Evolutionary conservation across 53 echinoderm and acorn worm species (phyloP).

Genomic region (Henricia sp.): DNA sequence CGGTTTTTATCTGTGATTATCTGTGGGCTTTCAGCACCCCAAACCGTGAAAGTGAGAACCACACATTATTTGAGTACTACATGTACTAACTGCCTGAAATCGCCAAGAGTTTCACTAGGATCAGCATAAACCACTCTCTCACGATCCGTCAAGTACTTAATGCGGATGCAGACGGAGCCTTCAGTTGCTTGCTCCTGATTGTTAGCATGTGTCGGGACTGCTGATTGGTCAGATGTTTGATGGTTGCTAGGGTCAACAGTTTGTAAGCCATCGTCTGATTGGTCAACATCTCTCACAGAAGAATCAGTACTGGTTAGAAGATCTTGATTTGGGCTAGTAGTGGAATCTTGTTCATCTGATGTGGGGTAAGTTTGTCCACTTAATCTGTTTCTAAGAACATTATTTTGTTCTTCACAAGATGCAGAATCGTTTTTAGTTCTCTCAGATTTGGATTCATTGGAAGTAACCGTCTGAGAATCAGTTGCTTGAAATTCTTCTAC

Average conservation of each 20-base stretch:
- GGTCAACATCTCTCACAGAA: not conserved
- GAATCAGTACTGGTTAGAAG: conserved; percentile 26
- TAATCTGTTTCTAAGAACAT: conserved; percentile 41
- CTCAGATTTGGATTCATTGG: no score
- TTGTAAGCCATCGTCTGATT: not conserved
- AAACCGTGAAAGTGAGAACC: no score
- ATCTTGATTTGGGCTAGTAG: conserved; percentile 5
- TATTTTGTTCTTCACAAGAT: not conserved
- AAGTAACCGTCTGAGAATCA: no score
- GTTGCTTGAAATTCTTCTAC: no score
- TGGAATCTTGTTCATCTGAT: not conserved
- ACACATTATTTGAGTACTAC: no score
- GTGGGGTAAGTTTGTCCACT: conserved; percentile 34
- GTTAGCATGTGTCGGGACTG: not conserved
- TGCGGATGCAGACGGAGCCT: conserved; percentile 73
- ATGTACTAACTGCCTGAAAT: conserved; percentile 88
- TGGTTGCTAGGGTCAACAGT: not conserved
- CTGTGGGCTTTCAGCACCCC: no score
- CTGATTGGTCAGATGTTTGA: conserved; percentile 20
- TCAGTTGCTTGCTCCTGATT: conserved; percentile 35
- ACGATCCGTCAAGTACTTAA: conserved; percentile 90
- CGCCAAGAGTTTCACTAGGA: conserved; percentile 79
- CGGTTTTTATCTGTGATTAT: no score
- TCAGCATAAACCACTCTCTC: conserved; percentile 80
- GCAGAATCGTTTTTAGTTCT: not conserved